Conservation (phyloP, 23 tunicate genomes). For the Trididemnum clinides region DNA sequence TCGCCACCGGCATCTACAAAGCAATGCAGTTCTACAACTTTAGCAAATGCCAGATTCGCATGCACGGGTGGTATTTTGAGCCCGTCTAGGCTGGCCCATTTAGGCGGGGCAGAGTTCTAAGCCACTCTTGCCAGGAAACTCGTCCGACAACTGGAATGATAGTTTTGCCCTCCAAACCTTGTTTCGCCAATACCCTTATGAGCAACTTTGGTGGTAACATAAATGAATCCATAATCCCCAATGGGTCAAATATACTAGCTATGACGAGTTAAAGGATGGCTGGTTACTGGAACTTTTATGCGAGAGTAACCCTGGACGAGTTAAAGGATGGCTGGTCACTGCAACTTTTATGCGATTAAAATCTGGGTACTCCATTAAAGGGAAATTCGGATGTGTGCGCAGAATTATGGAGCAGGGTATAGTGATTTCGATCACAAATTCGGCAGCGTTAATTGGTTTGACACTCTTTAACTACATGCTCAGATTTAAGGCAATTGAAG, state of each 20-base stretch:
- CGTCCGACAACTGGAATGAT: background rate
- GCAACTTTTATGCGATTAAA: background rate
- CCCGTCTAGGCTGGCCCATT: background rate
- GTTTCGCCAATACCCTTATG: background rate
- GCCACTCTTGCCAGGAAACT: background rate
- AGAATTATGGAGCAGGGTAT: no score
- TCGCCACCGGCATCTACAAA: slow-evolving; percentile 33
- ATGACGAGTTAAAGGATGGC: background rate
- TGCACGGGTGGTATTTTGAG: slow-evolving; percentile 9
- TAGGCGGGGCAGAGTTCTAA: background rate
- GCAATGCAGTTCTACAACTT: slow-evolving; percentile 8
- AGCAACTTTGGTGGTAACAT: background rate
- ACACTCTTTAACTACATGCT: no score
- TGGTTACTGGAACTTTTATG: background rate
- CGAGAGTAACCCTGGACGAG: background rate
- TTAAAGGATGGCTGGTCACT: background rate
- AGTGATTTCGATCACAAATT: no score
- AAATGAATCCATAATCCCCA: background rate
- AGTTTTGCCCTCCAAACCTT: background rate
- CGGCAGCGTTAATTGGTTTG: no score
- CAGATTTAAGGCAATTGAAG: no score
- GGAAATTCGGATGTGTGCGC: no score
- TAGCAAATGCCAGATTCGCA: background rate
- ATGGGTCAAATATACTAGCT: background rate
- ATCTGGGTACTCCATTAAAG: no score